phyloP scores from a whole-genome alignment of 2,113 vertebrate genomes.

The Mirounga angustirostris region DNA sequence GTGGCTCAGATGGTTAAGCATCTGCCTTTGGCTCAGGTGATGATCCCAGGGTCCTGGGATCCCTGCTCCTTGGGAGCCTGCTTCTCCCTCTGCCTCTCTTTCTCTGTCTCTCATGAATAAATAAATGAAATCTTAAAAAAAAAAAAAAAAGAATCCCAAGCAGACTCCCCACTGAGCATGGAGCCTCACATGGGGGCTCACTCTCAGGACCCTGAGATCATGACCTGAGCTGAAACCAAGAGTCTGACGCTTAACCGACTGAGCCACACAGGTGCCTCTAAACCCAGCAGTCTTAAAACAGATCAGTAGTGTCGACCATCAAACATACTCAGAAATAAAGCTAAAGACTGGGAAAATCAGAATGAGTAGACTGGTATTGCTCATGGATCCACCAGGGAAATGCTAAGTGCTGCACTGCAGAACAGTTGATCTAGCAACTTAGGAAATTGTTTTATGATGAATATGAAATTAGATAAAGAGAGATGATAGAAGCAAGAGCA shows the following conservation, averaged over 20 bases:
- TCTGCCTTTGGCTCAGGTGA: no score
- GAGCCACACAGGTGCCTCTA: neutral
- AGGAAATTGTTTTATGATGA: slow-evolving; percentile 41
- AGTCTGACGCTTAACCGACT: neutral
- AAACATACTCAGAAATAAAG: neutral
- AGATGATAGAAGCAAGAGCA: slow-evolving; percentile 23
- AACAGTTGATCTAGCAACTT: neutral
- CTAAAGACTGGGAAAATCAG: neutral
- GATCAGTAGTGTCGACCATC: neutral
- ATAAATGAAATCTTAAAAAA: no score
- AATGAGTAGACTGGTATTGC: neutral
- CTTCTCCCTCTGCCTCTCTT: no score
- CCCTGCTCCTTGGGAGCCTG: no score
- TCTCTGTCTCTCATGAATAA: no score
- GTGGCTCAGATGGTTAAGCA: no score
- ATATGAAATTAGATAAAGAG: neutral
- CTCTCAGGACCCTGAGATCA: neutral
- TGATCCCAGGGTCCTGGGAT: no score
- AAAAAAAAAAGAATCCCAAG: neutral
- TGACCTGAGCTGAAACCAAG: neutral
- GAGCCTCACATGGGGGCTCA: neutral
- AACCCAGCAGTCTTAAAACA: neutral
- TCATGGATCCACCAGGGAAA: neutral
- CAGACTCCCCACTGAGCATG: neutral
- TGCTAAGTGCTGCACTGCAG: neutral